Evolutionary conservation across 2,888 invertebrate genomes (phyloP), one percentile per base, ranked within the genome.

Genomic region (Pterostichus niger): DNA sequence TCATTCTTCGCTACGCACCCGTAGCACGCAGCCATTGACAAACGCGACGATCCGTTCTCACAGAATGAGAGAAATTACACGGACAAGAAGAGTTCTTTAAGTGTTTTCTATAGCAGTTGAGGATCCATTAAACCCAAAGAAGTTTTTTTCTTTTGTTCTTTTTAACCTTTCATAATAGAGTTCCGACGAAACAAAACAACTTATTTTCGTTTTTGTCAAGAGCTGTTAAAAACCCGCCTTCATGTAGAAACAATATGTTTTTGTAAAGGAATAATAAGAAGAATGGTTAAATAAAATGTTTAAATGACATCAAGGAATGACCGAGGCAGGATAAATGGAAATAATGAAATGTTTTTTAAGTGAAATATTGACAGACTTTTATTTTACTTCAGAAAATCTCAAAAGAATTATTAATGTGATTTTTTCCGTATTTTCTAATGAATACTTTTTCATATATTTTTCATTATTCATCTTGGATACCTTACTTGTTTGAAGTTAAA

Each of bases 81-180:
- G 49, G 49, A 81, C 73, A 33, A 81, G 73, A 81, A 81, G 68
- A 71, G 68, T 64, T 56, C 46, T 33, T 46, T 81, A 81, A 81
- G 81, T 81, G 81, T 81, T 81, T 73, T 81, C 81, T 81, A 81
- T 81, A 81, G 81, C 46, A 73, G 81, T 81, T 81, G 81, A 81
- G 81, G 59, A 81, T 81, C 81, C 81, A 81, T 81, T 81, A 81
- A 81, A 71, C 54, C 71, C 81, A n/a, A 81, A 71, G 40, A 81
- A 68, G 68, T 49, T 52, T 44, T 44, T 64, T 56, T 71, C 35
- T 56, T 73, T 81, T 81, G 71, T 81, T 81, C 81, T 81, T 81
- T 81, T 79, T 73, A 73, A 71, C 71, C 81, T 56, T 73, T 81
- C 73, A 81, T 81, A 81, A 81, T 81, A 81, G 81, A 81, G 71